Conservation (phyloP, 92 coral and sea anemone species). For the Phymanthus crucifer region DNA sequence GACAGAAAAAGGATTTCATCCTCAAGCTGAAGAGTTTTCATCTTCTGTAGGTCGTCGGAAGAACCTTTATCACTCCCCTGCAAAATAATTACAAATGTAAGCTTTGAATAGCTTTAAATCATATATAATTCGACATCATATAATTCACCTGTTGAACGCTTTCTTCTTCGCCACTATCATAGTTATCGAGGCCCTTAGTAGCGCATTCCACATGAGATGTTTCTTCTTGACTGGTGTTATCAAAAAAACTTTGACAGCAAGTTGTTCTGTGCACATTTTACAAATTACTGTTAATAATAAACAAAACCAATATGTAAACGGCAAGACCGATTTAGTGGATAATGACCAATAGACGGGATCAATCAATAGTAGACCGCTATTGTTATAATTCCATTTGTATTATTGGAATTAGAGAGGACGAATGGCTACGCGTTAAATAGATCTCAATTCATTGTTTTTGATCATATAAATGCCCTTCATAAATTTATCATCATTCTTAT, state of each 20-base stretch:
- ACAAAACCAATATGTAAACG: too few species aligned
- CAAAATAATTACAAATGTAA: background rate
- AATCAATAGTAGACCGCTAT: too few species aligned
- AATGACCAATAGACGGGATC: too few species aligned
- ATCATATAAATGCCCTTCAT: too few species aligned
- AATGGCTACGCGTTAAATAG: too few species aligned
- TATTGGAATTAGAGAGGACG: too few species aligned
- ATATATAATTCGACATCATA: background rate
- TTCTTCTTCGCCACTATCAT: background rate
- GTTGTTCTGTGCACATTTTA: background rate
- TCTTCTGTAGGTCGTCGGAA: background rate
- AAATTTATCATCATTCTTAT: too few species aligned
- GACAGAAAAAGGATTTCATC: constrained; percentile 39
- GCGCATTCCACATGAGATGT: background rate
- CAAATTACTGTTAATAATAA: too few species aligned
- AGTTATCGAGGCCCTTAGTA: background rate
- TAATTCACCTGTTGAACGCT: background rate
- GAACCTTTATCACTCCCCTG: constrained; percentile 6
- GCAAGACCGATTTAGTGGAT: too few species aligned
- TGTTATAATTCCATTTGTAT: too few species aligned
- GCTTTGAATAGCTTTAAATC: background rate
- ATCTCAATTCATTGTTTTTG: too few species aligned
- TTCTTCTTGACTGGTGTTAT: background rate
- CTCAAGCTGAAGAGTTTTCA: background rate
- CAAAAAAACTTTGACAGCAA: background rate